Evolutionary conservation across 2,113 vertebrate species (phyloP).

Genomic region (Amphilophus citrinellus): DNA sequence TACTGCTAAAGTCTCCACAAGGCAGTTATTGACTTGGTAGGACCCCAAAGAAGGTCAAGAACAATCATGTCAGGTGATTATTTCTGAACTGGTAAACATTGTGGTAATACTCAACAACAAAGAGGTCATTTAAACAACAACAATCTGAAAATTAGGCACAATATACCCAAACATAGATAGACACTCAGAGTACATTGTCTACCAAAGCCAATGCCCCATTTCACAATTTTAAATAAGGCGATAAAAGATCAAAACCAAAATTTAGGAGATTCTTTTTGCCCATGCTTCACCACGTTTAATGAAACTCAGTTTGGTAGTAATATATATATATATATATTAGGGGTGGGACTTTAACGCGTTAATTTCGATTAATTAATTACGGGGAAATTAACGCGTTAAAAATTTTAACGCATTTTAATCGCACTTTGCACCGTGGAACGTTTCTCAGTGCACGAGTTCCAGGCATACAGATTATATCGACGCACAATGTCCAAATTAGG

Average conservation of each 20-base stretch:
- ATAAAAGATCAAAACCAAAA: background rate
- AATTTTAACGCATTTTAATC: no score
- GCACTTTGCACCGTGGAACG: no score
- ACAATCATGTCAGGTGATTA: background rate
- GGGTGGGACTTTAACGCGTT: no score
- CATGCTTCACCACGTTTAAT: background rate
- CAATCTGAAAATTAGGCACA: background rate
- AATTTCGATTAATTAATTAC: no score
- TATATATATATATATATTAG: no score
- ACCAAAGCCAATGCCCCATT: background rate
- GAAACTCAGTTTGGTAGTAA: background rate
- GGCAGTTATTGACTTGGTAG: background rate
- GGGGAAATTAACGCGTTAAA: no score
- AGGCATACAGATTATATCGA: no score
- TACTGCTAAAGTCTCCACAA: background rate
- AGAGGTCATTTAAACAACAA: background rate
- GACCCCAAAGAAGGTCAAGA: background rate
- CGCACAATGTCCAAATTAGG: no score
- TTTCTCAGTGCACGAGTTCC: no score
- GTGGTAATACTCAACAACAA: background rate
- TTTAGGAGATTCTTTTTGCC: accelerated
- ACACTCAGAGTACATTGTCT: background rate
- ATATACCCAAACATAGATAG: background rate
- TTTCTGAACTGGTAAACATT: background rate
- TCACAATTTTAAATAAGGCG: background rate